These are phyloP conservation scores for Steatornis caripensis DNA, from an alignment of 2,113 vertebrate species.

Conservation along the genomic window DNA sequence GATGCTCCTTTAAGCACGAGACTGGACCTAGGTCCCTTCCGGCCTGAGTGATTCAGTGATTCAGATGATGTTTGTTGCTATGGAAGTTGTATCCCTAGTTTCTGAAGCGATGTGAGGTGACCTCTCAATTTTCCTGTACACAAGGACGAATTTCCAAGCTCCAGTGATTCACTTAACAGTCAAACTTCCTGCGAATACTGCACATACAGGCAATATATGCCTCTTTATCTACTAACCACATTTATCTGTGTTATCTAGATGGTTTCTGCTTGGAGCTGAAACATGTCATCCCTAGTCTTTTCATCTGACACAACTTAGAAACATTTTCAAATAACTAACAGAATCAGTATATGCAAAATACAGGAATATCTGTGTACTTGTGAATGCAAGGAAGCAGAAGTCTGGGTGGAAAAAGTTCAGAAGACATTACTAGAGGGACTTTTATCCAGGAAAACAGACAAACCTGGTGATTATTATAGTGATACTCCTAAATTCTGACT, in stretches of 20 bases:
- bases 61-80: neutral
- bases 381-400: neutral
- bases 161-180: neutral
- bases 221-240: neutral
- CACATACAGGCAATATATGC: neutral
- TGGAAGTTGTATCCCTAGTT: neutral
- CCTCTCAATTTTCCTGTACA: neutral
- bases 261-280: neutral
- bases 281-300: neutral
- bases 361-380: neutral
- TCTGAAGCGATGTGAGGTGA: neutral
- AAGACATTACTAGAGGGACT: neutral
- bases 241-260: neutral
- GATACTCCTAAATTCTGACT: neutral
- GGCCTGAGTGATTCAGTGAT: neutral
- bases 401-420: neutral
- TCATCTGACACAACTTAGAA: neutral
- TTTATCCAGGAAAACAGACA: neutral
- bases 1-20: neutral
- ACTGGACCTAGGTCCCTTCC: neutral
- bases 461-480: neutral
- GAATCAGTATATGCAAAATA: neutral
- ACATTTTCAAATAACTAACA: neutral
- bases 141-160: neutral
- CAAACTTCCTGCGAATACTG: neutral